Base-by-base conservation (phyloP, 1,140 invertebrate species). In the Bombus superbus region DNA sequence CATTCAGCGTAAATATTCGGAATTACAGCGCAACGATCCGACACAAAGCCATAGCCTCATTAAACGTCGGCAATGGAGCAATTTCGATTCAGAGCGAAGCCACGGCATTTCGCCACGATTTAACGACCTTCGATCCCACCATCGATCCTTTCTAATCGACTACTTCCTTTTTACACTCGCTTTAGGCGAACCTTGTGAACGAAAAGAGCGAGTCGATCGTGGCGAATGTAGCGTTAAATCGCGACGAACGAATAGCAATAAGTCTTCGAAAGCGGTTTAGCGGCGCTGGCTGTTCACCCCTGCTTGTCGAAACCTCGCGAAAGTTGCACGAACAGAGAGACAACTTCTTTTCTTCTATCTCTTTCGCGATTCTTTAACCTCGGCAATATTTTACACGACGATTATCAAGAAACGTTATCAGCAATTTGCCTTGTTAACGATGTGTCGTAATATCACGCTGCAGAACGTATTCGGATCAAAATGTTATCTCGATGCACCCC, bases 261-360 rank as follows among this genome's bases (percentile, higher is more conserved):
- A 87, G 85, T 90, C 88, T 89, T 87, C 77, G 40, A 87, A 89
- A 90, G 81, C 88, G 88, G 88, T 84, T 90, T 90, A 89, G 71
- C 86, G 59, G 44, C 74, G 62, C 38, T 86, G 13, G 5, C 44
- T 32, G 15, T 57, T 68, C 86, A 68, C 71, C 68, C 42, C 38
- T 32, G 42, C 28, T 32, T 68, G 25, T 8, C 44, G 44, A 42
- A 59, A 64, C 77, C 71, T 64, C 57, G 80, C 32, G 10, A 80
- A 77, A 86, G 38, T 71, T 40, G 3, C 38, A 40, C 68, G 28
- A 28, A 18, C 2, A 22, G 28, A 71, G 4, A 10, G 35, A 18
- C 59, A 80, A 53, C 80, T 86, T 66, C 69, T 75, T 81, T 81
- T 40, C 53, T 32, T 18, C 32, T 25, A 13, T 18, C 18, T 32